Evolutionary conservation across 2,888 invertebrate species (phyloP), one percentile per base, ranked within the genome.

Genomic region (Temnothorax rugatulus): DNA sequence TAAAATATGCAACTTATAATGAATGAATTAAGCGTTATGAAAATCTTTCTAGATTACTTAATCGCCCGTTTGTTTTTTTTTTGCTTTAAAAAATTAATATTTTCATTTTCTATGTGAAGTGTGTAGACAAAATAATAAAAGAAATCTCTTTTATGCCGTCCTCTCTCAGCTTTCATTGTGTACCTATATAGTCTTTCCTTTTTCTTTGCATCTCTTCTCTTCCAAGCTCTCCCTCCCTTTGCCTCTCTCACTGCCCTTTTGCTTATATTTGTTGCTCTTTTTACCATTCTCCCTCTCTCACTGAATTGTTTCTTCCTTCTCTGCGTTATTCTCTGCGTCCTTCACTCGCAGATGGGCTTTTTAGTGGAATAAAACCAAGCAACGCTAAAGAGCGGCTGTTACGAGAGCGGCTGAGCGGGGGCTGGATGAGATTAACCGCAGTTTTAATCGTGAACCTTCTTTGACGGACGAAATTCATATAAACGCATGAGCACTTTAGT

Each of bases 371-470:
- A 79, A 79, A 79, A 79, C 68, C 79, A 79, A 66, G 41, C 82
- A 82, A 66, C 81, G 50, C 57, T 73, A 83, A 83, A 82, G 79
- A 84, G 73, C 82, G 50, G 57, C 66, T 47, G 66, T 82, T 76
- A 84, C 64, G 38, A 64, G 59, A 66, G 54, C 29, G 57, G 34
- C 44, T 59, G 41, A 61, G 54, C 47, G 34, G 25, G 0, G 25
- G 63, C 41, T 44, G 57, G 73, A 79, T 61, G 61, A 47, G 81
- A 83, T 47, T 82, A 84, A 74, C 68, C 69, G 75, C 74, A 63
- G 83, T 84, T 84, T 83, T 84, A 83, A 84, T 83, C 75, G 84
- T 61, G 66, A 75, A 68, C 59, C 79, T 81, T 81, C 79, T 81
- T 81, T 81, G 79, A 61, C 71, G 79, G 73, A 71, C 79, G 38